Base-by-base conservation (phyloP, 2,888 invertebrate species). In the Hirtodrosophila confusa region DNA sequence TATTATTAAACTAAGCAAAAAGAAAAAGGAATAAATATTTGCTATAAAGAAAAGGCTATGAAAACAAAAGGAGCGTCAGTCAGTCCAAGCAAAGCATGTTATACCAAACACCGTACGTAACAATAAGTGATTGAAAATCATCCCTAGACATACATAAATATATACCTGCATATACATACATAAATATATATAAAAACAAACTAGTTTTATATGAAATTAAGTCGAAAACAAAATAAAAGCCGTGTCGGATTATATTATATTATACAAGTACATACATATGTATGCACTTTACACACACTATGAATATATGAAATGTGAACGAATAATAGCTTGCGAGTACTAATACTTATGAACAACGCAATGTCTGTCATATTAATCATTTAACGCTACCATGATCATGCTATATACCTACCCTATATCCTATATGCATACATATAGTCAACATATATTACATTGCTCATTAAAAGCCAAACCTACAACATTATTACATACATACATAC, bases 121-220 rank as follows among this genome's bases (percentile, higher is more conserved):
- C 90, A 90, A 89, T 89, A 86, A 89, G 88, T 89, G 89, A 89
- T 89, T 89, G 73, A 90, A 89, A 90, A 90, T 89, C 89, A 89
- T 88, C 80, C 74, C 76, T 86, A 76, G 87, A 77, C 78, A 80
- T 84, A 82, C 12, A 64, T 45, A 64, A 23, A 66, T 24, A 44
- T 53, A 58, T 63, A 63, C 43, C 41, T 54, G 40, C 49, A 71
- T 56, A 57, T 48, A 68, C 33, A 74, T 35, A 64, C 51, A 61
- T 23, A 55, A 33, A 60, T 37, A 55, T 48, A 64, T 51, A 49
- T 37, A 56, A 49, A 51, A 23, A 57, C 61, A 73, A 51, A 58
- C 55, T 74, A 74, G 74, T 74, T 74, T 76, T 71, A 76, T 74
- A 74, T 74, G 72, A 63, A 53, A 68, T 60, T 58, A 70, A 51